Base-by-base conservation (phyloP, 2,113 vertebrate genomes). In the Epinephelus fuscoguttatus region DNA sequence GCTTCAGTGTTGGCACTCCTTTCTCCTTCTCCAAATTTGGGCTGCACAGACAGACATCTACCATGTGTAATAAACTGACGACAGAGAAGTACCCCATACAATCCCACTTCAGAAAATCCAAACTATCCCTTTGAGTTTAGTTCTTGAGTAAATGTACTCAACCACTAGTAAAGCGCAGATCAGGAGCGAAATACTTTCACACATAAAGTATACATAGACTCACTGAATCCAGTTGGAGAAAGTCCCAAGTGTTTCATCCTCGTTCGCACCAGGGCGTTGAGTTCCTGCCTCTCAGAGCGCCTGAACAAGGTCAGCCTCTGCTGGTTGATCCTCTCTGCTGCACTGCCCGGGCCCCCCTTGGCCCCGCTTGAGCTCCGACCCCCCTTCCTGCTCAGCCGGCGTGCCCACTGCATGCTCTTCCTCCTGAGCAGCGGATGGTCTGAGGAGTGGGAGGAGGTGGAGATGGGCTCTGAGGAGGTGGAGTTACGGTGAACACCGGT, bases 331-430 rank as follows among this genome's bases (percentile, higher is more conserved):
- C 94, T 93, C 82, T 96, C 96, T 0, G 96, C 95, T 0, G 96
- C 95, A 0, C 94, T 96, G 13, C 95, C 95, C 0, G 93, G 80
- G 3, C 92, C 94, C 27, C 94, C 94, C 80, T 96, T 96, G 83
- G 94, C 88, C 4, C 92, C 92, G 0, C 91, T 87, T 19, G 92
- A 93, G 21, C 92, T 76, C 15, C 96, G 94, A 0, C 94, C 95
- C 0, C 96, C 95, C 75, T 96, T 96, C 70, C 96, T 91, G 91
- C 96, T 96, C 70, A 96, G 93, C 21, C 96, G 91, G 33, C 96
- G 92, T 0, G 96, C 96, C 96, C 96, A 96, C 91, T 95, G 96
- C 96, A 96, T 95, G 91, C 96, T 96, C 91, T 96, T 96, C 84
- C 96, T 94, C 70, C 96, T 87, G 25, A 96, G 94, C 77, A 96